Base-by-base conservation (phyloP, 2,797 vertebrate genomes). In the Alectoris magna region DNA sequence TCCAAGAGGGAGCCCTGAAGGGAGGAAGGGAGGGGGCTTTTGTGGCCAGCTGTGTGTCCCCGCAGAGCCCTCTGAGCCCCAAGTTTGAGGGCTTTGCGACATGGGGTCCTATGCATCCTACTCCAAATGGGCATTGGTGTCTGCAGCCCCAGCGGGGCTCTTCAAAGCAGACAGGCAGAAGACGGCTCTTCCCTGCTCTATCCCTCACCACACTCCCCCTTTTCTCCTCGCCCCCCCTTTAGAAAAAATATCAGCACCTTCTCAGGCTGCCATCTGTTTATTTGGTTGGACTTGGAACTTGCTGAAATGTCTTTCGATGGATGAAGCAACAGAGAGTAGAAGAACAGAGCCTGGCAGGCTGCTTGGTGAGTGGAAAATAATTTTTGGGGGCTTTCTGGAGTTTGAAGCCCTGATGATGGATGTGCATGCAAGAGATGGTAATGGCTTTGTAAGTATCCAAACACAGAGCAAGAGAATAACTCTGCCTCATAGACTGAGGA, bases 301-400 rank as follows among this genome's bases (percentile, higher is more conserved):
- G 91, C 92, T 96, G 94, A 96, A 96, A 95, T 73, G 79, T 74
- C 74, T 68, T 70, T 46, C 46, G 10, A 88, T 84, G 93, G 92
- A 88, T 88, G 94, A 91, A 92, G 91, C 82, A 84, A 53, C 6
- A 4, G 76, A 91, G 93, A 96, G 94, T 95, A 80, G 93, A 93
- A 94, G 96, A 96, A 60, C 95, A 96, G 96, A 96, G 87, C 85
- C 96, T 95, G 94, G 96, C 96, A 95, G 91, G 89, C 94, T 93
- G 93, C 77, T 10, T 79, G 94, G 85, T 82, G 91, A 96, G 92
- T 95, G 93, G 94, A 96, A 96, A 96, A 93, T 68, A 56, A 24
- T 59, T 93, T 75, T 87, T 79, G 39, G 21, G 70, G 91, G 39
- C 77, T 74, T 93, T 84, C 79, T 95, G 93, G 91, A 92, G 93